These are phyloP conservation scores for Drosophila lini DNA, from an alignment of 1,140 invertebrate species.

Conservation along the genomic window DNA sequence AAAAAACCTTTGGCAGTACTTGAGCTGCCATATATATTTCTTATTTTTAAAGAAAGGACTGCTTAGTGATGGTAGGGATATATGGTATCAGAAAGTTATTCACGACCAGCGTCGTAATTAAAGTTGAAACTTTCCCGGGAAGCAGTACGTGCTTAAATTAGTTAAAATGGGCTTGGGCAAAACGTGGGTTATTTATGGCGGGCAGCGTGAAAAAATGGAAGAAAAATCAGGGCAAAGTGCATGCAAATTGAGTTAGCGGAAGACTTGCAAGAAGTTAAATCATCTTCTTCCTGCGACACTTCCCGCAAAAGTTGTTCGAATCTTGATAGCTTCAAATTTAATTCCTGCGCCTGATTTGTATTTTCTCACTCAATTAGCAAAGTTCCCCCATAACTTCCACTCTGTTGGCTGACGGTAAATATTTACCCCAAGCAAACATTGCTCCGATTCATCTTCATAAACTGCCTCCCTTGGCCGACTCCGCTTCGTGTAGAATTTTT, in stretches of 20 bases:
- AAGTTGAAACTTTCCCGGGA: conserved; percentile 42
- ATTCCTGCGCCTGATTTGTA: conserved; percentile 33
- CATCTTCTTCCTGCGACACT: conserved; percentile 5
- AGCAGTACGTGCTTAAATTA: conserved; percentile 51
- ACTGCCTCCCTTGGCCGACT: conserved; percentile 20
- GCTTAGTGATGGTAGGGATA: neutral
- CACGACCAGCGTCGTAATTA: conserved; percentile 38
- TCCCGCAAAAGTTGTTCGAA: neutral
- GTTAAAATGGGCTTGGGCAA: conserved; percentile 35
- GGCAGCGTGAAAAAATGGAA: neutral
- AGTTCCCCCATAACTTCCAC: conserved; percentile 40
- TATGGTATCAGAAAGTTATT: neutral
- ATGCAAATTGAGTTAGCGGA: conserved; percentile 64
- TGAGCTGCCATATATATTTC: neutral
- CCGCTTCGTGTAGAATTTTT: conserved; percentile 11
- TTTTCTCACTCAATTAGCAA: conserved; percentile 41
- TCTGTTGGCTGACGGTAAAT: conserved; percentile 28
- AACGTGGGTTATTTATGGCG: neutral
- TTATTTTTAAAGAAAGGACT: too few species aligned
- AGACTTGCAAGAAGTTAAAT: conserved; percentile 4
- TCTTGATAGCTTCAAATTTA: conserved; percentile 21
- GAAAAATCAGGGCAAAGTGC: conserved; percentile 38
- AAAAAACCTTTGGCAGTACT: neutral
- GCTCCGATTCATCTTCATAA: conserved; percentile 47
- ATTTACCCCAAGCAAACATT: conserved; percentile 36